Percentiles rank a stretch among this genome's conserved stretches.
These are phyloP conservation scores for Microhierax caerulescens DNA, from an alignment of 2,797 vertebrate genomes.

Conservation along the genomic window DNA sequence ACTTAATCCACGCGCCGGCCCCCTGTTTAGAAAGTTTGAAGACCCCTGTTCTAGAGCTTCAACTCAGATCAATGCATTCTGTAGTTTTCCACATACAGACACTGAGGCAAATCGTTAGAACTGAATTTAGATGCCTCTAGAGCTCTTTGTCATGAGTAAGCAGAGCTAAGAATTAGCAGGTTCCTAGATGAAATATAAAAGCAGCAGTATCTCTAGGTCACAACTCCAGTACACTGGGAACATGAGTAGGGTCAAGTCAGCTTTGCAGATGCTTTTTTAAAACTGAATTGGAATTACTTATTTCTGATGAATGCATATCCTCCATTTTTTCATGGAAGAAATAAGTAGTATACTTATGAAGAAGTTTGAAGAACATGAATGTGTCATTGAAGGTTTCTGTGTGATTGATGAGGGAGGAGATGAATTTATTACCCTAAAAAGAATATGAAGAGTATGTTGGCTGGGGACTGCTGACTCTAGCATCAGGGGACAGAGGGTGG, in stretches of 20 bases:
- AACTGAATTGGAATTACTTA: slow-evolving; percentile 4
- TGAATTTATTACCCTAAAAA: slow-evolving; percentile 48
- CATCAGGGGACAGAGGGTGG: slow-evolving; percentile 24
- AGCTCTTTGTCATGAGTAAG: background rate
- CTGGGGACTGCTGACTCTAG: background rate
- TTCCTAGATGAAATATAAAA: background rate
- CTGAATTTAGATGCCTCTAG: background rate
- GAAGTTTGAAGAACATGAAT: background rate
- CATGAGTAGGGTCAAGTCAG: background rate
- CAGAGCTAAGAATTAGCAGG: background rate
- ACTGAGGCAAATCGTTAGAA: background rate
- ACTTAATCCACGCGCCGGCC: too few relatives aligned
- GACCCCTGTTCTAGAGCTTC: slow-evolving; percentile 14
- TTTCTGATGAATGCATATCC: background rate
- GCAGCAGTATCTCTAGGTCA: background rate
- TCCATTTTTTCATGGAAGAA: background rate
- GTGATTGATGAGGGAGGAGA: slow-evolving; percentile 39
- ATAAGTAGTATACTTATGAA: background rate
- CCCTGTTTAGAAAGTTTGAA: too few relatives aligned
- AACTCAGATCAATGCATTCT: background rate
- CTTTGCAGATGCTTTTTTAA: slow-evolving; percentile 12
- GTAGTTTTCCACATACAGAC: background rate
- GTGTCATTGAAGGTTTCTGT: slow-evolving; percentile 4
- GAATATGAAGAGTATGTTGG: slow-evolving; percentile 33
- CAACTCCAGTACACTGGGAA: background rate